These are phyloP conservation scores for Cheiracanthium punctorium DNA, from an alignment of 2,888 invertebrate species.

Conservation along the genomic window DNA sequence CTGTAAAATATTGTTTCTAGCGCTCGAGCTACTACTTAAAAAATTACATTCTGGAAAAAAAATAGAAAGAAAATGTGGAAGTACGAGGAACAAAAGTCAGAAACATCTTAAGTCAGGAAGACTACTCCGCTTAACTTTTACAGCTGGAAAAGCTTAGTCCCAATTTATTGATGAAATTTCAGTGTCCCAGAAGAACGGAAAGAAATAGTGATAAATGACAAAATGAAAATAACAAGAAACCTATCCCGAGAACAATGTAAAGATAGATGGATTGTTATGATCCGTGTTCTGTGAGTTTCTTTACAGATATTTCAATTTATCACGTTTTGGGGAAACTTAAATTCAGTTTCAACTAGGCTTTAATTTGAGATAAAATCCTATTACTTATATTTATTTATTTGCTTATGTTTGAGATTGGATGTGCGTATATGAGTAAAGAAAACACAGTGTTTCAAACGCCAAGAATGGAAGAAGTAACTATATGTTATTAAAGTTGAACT, in stretches of 20 bases:
- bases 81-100: too few relatives aligned
- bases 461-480: too few relatives aligned
- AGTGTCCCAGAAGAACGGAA: neutral
- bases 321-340: slow-evolving; percentile 25
- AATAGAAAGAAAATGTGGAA: too few relatives aligned
- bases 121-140: slow-evolving; percentile 32
- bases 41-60: too few relatives aligned
- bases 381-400: too few relatives aligned
- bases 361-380: too few relatives aligned
- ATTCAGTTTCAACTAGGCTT: neutral
- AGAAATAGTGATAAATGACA: slow-evolving; percentile 48
- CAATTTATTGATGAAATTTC: slow-evolving; percentile 40
- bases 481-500: too few relatives aligned
- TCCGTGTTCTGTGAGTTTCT: slow-evolving; percentile 48
- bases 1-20: too few relatives aligned
- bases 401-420: too few relatives aligned
- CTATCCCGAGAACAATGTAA: slow-evolving; percentile 42
- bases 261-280: slow-evolving; percentile 63
- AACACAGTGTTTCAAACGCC: too few relatives aligned
- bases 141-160: slow-evolving; percentile 12
- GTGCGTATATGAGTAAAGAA: too few relatives aligned
- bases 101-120: neutral
- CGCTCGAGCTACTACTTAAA: too few relatives aligned
- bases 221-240: slow-evolving; percentile 41
- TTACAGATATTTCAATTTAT: slow-evolving; percentile 52